These are phyloP conservation scores for Aurelia aurita DNA, from an alignment of 30 jellyfish, hydroid and myxozoan genomes.

Conservation along the genomic window DNA sequence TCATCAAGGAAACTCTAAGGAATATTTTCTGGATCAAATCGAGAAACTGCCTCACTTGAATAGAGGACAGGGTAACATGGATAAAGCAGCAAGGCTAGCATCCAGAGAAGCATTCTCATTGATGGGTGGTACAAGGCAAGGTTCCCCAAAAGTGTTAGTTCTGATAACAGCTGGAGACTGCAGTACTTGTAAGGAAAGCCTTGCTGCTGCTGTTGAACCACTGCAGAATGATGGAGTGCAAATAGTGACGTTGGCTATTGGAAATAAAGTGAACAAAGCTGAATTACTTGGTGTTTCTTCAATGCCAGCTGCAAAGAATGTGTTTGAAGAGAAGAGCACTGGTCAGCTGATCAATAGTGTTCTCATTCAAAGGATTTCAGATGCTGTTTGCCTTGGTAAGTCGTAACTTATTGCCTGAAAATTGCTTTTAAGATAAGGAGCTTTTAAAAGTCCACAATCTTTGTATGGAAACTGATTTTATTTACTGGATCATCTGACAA, in stretches of 20 bases:
- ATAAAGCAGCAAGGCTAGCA: conserved; percentile 75
- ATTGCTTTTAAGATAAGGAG: too few species aligned
- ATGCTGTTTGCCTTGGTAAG: conserved; percentile 76
- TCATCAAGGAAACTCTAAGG: conserved; percentile 75
- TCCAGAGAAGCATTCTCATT: conserved; percentile 82
- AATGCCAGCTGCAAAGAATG: conserved; percentile 63
- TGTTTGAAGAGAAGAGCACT: conserved; percentile 27
- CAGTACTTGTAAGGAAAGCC: conserved; percentile 77
- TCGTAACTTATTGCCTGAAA: neutral
- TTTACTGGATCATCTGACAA: too few species aligned
- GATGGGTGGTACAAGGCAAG: conserved; percentile 92
- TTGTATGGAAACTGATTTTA: too few species aligned
- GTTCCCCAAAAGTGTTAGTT: conserved; percentile 88
- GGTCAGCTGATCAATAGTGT: conserved; percentile 65
- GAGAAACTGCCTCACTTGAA: conserved; percentile 77
- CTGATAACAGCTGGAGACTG: conserved; percentile 89
- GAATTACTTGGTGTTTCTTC: conserved; percentile 81
- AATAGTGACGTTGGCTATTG: conserved; percentile 79
- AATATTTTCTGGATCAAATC: conserved; percentile 47
- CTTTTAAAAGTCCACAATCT: too few species aligned
- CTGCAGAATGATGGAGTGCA: conserved; percentile 91
- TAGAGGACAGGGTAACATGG: conserved; percentile 69
- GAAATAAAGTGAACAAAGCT: conserved; percentile 44
- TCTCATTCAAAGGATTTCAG: conserved; percentile 82
- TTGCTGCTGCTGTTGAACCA: conserved; percentile 85